phyloP scores from a whole-genome alignment of 2,113 vertebrate species.

The Cardinalis cardinalis region DNA sequence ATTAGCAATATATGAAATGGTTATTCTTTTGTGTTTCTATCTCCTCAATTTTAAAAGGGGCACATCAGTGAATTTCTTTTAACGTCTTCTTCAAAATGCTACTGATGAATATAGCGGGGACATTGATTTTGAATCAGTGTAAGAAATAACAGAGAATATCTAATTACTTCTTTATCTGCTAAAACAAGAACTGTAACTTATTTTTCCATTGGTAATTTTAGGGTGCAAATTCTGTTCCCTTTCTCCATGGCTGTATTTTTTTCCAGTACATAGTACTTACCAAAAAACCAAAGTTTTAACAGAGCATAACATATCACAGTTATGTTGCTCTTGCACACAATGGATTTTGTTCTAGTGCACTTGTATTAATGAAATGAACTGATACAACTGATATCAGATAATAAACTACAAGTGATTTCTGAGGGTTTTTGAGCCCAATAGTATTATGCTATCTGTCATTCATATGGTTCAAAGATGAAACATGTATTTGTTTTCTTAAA shows the following conservation, averaged over 20 bases:
- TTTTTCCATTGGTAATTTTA: background rate
- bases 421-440: background rate
- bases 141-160: background rate
- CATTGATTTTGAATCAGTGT: background rate
- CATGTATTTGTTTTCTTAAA: background rate
- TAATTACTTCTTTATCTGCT: background rate
- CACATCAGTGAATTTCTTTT: background rate
- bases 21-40: background rate
- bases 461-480: background rate
- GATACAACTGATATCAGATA: background rate
- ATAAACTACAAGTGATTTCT: background rate
- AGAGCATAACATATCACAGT: background rate
- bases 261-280: background rate
- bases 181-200: background rate
- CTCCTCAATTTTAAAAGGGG: background rate
- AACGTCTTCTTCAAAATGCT: background rate
- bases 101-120: background rate
- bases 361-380: background rate
- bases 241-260: background rate
- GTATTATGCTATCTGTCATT: background rate
- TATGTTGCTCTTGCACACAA: background rate
- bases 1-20: background rate
- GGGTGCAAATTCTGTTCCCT: background rate
- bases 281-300: background rate
- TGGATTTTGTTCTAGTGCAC: background rate